Evolutionary conservation across 2,888 invertebrate genomes (phyloP).

Genomic region (Ariolimax columbianus): DNA sequence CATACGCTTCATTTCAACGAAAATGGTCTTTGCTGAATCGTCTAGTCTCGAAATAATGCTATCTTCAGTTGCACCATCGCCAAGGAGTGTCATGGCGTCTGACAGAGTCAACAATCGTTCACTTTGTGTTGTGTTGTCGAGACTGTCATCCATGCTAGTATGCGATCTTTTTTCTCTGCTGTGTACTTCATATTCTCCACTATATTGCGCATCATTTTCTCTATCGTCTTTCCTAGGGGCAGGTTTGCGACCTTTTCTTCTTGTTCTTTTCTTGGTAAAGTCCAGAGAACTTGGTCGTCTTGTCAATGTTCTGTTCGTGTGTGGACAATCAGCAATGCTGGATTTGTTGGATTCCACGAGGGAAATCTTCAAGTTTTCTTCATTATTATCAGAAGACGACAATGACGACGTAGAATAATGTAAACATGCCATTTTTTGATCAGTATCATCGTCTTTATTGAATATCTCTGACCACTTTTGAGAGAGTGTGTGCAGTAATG

Average conservation of each 20-base stretch:
- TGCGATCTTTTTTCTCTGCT: not conserved
- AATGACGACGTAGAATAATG: not conserved
- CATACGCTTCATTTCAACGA: slow-evolving; percentile 35
- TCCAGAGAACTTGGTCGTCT: slow-evolving; percentile 37
- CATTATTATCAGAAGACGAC: not conserved
- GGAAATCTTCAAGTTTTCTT: slow-evolving; percentile 2
- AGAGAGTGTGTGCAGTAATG: not conserved
- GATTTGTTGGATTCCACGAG: not conserved
- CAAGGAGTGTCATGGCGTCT: slow-evolving; percentile 37
- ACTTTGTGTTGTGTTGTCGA: not conserved
- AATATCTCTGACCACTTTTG: slow-evolving; percentile 31
- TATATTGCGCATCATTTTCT: not conserved
- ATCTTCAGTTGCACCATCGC: slow-evolving; percentile 35
- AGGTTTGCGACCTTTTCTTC: slow-evolving; percentile 17
- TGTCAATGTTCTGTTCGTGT: too few species aligned
- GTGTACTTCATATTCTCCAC: not conserved
- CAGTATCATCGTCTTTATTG: not conserved
- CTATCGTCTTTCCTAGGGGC: slow-evolving; percentile 1
- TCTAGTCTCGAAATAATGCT: slow-evolving; percentile 19
- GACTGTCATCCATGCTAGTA: not conserved
- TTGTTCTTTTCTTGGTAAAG: slow-evolving; percentile 36
- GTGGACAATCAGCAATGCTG: not conserved
- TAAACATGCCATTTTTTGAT: not conserved
- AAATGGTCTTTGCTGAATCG: slow-evolving; percentile 8
- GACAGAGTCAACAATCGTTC: slow-evolving; percentile 4